These are phyloP conservation scores for Altica lythri DNA, from an alignment of 2,888 invertebrate genomes.

Conservation along the genomic window DNA sequence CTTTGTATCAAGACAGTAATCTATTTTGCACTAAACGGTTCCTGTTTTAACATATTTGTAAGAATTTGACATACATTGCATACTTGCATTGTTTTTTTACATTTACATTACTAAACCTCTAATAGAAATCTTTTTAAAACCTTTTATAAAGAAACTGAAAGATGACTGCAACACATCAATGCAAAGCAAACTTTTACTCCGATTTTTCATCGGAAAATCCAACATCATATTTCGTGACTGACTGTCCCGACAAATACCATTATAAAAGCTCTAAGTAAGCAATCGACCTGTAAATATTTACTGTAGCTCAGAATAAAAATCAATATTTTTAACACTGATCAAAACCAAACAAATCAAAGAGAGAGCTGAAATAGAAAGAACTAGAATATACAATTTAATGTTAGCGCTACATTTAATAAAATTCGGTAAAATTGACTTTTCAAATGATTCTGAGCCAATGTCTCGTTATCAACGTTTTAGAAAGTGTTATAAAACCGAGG, in stretches of 20 bases:
- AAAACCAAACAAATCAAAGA: constrained; percentile 19
- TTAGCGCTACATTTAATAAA: too few species aligned
- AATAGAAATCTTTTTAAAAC: background rate
- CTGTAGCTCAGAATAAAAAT: constrained; percentile 32
- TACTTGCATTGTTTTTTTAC: background rate
- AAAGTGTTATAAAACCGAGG: too few species aligned
- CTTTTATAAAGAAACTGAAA: constrained; percentile 3
- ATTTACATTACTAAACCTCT: background rate
- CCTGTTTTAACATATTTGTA: too few species aligned
- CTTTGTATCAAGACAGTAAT: too few species aligned
- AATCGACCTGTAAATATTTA: constrained; percentile 38
- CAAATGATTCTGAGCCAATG: too few species aligned
- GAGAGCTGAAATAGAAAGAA: background rate
- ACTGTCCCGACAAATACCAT: constrained; percentile 19
- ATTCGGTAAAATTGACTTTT: too few species aligned
- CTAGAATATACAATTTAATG: too few species aligned
- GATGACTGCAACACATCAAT: constrained; percentile 13
- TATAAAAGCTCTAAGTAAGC: constrained; percentile 29
- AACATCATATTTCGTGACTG: constrained; percentile 18
- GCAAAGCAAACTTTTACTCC: constrained; percentile 1
- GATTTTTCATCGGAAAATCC: constrained; percentile 14
- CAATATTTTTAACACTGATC: constrained; percentile 31
- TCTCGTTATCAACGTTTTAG: too few species aligned
- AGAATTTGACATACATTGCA: too few species aligned
- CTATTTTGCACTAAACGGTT: too few species aligned